A percentile compares a stretch with the other conserved stretches of the same genome.
phyloP scores from a whole-genome alignment of 2,797 vertebrate species.

The Mionectes olivaceus region DNA sequence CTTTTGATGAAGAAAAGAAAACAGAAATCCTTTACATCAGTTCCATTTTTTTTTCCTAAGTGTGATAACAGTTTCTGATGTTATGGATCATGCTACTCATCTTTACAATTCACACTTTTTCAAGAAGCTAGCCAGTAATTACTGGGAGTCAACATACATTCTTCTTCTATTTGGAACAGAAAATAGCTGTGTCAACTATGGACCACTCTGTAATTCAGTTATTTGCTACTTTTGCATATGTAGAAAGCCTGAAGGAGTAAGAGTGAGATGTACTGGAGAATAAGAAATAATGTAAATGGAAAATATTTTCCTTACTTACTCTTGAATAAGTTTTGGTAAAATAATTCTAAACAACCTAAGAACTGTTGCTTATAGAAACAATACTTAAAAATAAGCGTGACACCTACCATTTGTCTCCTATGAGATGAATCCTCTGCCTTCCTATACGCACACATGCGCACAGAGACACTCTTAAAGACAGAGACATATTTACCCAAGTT shows the following conservation, averaged over 20 bases:
- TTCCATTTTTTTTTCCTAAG: background rate
- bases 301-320: background rate
- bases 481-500: background rate
- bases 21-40: background rate
- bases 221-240: background rate
- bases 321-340: background rate
- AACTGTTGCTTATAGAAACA: background rate
- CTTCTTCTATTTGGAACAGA: background rate
- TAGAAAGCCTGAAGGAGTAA: background rate
- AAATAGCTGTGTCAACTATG: background rate
- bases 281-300: background rate
- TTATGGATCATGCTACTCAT: background rate
- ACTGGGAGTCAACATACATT: background rate
- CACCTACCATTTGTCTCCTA: background rate
- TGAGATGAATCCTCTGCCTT: background rate
- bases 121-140: background rate
- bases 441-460: background rate
- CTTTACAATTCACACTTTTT: background rate
- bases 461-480: background rate
- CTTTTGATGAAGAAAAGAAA: background rate
- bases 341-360: background rate
- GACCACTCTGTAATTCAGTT: background rate
- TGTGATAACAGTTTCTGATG: background rate
- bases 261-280: background rate
- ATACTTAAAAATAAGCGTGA: background rate